Conservation (phyloP, 2,113 vertebrate species). For the Bos taurus region ARS-UCD2.0 NC_037332.1:23869501-23870000, state of each 20-base stretch:
- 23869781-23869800: background rate
- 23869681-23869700: background rate
- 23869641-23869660: background rate
- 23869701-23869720: background rate
- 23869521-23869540: background rate
- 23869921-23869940: background rate
- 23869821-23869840: background rate
- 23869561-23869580: background rate
- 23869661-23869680: background rate
- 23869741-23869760: background rate
- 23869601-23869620: background rate
- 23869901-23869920: background rate
- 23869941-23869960: background rate
- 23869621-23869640: background rate
- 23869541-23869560: background rate
- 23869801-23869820: background rate
- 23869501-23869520: background rate
- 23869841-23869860: background rate
- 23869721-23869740: background rate
- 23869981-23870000: background rate
- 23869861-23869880: background rate
- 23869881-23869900: background rate
- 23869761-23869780: background rate
- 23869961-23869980: constrained; percentile 7
- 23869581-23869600: background rate